Conservation (phyloP, 92 coral and sea anemone species). For the Siderastrea siderea region DNA sequence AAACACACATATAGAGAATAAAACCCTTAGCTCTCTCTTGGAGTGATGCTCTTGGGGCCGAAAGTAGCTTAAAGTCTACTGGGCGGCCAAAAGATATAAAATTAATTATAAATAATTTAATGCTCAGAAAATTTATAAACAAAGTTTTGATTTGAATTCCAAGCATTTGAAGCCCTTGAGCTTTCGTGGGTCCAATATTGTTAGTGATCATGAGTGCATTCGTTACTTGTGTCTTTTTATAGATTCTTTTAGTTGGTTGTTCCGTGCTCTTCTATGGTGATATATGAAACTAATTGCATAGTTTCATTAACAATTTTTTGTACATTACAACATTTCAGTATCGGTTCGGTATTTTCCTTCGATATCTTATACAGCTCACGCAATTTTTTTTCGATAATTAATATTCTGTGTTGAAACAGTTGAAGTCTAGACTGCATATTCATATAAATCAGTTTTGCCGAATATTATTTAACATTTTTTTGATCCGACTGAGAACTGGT, state of each 20-base stretch:
- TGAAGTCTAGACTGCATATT: background rate
- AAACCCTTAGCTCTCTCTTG: background rate
- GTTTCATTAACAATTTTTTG: background rate
- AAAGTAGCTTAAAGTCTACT: too few species aligned
- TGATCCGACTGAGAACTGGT: too few species aligned
- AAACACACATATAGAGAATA: conserved; percentile 1
- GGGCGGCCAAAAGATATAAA: background rate
- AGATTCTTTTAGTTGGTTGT: background rate
- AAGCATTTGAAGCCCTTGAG: conserved; percentile 20
- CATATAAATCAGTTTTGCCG: background rate
- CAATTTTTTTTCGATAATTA: background rate
- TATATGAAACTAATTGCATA: background rate
- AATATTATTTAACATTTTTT: too few species aligned
- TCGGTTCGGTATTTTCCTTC: background rate
- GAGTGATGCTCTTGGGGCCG: background rate
- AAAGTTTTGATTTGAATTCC: conserved; percentile 21
- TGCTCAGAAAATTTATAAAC: background rate
- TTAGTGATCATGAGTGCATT: too few species aligned
- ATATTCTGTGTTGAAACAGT: background rate
- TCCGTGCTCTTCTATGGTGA: background rate
- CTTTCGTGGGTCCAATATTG: conserved; percentile 2
- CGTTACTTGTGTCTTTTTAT: conserved; percentile 15
- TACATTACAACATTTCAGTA: background rate
- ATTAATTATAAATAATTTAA: background rate
- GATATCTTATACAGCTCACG: background rate